Evolutionary conservation across 2,113 vertebrate genomes (phyloP).

Genomic region (Solenodon paradoxus): DNA sequence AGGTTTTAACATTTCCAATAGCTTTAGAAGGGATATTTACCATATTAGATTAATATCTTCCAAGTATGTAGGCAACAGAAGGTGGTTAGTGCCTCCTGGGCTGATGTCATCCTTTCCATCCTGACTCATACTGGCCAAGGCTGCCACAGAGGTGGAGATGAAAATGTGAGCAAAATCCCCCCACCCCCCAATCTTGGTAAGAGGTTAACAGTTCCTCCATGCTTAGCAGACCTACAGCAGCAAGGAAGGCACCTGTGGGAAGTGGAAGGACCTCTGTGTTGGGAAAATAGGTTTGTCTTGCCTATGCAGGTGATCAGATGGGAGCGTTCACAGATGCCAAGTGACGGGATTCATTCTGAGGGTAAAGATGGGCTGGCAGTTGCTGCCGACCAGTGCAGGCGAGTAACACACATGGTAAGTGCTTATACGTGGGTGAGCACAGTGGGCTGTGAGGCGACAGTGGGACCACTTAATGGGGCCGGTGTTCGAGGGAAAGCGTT

Average conservation of each 20-base stretch:
- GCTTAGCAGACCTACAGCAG: not conserved
- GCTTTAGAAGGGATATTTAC: too few species aligned
- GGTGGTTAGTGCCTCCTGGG: not conserved
- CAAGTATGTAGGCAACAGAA: not conserved
- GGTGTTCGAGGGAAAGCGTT: not conserved
- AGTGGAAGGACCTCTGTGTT: not conserved
- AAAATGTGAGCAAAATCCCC: not conserved
- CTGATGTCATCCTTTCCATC: not conserved
- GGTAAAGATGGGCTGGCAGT: not conserved
- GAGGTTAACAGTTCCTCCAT: not conserved
- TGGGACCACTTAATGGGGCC: not conserved
- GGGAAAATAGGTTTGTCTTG: not conserved
- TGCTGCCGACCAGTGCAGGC: not conserved
- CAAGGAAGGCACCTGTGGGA: not conserved
- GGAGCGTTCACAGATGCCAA: not conserved
- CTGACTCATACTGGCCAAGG: not conserved
- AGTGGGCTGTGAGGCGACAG: not conserved
- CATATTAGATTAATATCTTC: too few species aligned
- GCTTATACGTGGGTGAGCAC: not conserved
- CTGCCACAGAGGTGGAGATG: not conserved
- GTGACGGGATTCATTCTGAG: not conserved
- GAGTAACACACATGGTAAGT: not conserved
- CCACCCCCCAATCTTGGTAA: not conserved
- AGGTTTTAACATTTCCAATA: not conserved
- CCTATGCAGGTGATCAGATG: not conserved